Conservation (phyloP, 2,888 invertebrate species). For the Chrysolina haemoptera region DNA sequence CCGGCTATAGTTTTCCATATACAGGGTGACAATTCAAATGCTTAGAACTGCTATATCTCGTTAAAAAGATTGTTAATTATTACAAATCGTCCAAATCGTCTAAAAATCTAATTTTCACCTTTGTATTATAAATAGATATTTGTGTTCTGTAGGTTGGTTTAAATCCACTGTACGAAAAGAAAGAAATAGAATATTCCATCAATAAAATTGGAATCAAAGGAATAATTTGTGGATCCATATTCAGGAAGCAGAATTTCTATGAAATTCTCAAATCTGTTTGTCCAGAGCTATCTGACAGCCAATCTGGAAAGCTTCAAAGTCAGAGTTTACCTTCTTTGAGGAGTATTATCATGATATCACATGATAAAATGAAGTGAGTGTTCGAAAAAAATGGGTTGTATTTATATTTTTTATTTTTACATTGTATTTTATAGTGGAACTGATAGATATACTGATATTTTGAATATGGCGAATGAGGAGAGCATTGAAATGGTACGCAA, state of each 20-base stretch:
- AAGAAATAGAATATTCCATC: slow-evolving; percentile 81
- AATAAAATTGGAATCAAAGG: slow-evolving; percentile 80
- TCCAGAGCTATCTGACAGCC: slow-evolving; percentile 73
- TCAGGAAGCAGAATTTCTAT: slow-evolving; percentile 79
- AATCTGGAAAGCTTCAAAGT: slow-evolving; percentile 71
- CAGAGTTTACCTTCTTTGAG: slow-evolving; percentile 71
- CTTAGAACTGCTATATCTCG: too few relatives aligned
- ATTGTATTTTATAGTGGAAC: slow-evolving; percentile 68
- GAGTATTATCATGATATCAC: slow-evolving; percentile 74
- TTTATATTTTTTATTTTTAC: too few relatives aligned
- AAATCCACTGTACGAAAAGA: slow-evolving; percentile 81
- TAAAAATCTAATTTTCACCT: too few relatives aligned
- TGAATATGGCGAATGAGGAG: slow-evolving; percentile 60
- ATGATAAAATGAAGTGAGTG: slow-evolving; percentile 73
- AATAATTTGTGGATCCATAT: slow-evolving; percentile 76
- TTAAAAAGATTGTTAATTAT: too few relatives aligned
- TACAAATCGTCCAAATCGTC: too few relatives aligned
- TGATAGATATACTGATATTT: slow-evolving; percentile 67
- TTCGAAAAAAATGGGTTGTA: background rate
- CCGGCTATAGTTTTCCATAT: too few relatives aligned
- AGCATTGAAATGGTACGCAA: slow-evolving; percentile 63
- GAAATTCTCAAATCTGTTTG: slow-evolving; percentile 74
- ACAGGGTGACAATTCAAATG: too few relatives aligned
- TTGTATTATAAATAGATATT: too few relatives aligned
- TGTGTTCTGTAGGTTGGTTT: slow-evolving; percentile 63